A percentile compares a stretch with the other conserved stretches of the same genome.
These are phyloP conservation scores for Cynocephalus volans DNA, from an alignment of 2,113 vertebrate genomes.

Conservation along the genomic window DNA sequence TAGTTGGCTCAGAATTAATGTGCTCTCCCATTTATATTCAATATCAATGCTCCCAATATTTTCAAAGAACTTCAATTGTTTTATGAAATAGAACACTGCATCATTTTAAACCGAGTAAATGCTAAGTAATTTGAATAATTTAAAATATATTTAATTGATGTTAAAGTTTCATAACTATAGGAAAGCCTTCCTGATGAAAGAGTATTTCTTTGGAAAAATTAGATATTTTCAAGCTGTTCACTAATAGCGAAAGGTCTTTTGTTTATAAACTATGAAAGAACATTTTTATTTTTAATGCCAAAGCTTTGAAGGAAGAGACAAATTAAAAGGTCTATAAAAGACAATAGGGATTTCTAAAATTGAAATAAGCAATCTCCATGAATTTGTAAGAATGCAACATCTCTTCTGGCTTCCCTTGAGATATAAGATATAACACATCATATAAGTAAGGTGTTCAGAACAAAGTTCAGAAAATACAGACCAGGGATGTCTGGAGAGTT, in stretches of 20 bases:
- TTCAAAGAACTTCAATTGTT: background rate
- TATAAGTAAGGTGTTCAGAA: background rate
- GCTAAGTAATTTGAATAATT: conserved; percentile 46
- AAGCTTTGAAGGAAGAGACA: background rate
- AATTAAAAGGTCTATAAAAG: background rate
- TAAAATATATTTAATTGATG: conserved; percentile 44
- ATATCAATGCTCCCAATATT: background rate
- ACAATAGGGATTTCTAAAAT: background rate
- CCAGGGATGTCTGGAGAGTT: background rate
- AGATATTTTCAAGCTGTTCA: conserved; percentile 30
- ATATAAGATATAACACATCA: conserved; percentile 12
- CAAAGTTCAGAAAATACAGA: conserved; percentile 31
- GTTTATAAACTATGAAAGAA: background rate
- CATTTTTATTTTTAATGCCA: conserved; percentile 32
- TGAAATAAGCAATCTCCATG: background rate
- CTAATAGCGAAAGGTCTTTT: background rate
- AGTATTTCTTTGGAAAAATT: conserved; percentile 6
- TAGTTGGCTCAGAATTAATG: conserved; percentile 44
- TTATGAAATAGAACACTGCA: conserved; percentile 20
- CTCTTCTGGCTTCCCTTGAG: background rate
- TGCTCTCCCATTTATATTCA: background rate
- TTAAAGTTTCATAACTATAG: conserved; percentile 49
- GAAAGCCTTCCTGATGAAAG: background rate
- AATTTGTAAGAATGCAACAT: background rate
- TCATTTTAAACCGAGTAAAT: conserved; percentile 43